Base-by-base conservation (phyloP, 2,797 vertebrate species). In the Alca torda region DNA sequence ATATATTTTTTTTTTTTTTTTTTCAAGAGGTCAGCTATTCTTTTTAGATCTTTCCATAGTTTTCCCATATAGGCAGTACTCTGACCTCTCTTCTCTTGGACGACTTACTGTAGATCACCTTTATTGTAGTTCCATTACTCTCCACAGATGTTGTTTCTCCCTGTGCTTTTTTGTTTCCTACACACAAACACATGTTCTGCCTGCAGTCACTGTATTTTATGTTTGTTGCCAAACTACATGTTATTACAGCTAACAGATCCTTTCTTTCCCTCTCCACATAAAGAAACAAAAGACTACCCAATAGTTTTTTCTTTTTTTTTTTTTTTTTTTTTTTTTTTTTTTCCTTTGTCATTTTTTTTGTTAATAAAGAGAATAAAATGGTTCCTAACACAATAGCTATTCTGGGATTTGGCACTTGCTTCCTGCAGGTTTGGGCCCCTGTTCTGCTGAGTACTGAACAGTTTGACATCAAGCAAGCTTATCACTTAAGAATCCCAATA, bases 301-400 rank as follows among this genome's bases (percentile, higher is more conserved):
- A 54, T 2, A 61, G 13, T 2, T 2, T 50, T 37, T 70, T 33
- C 19, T 6, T 1, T 26, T 43, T 2, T 3, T 43, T 41, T 28
- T 18, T 7, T 2, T 50, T 33, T 65, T 30, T 50, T 33, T 65
- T 30, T 43, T 3, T 3, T 54, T 33, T 23, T 24, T 3, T 3
- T 8, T 4, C 10, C 37, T 39, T 46, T 16, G 33, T 35, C 0
- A 1, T 35, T 73, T 48, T 11, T 9, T 82, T 79, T 54, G 5
- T n/a, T 82, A 7, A 30, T n/a, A 46, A 59, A 54, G 7, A 28
- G 35, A 56, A 83, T 25, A 45, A 83, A 85, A 37, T 63, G 0
- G 0, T 54, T 83, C 7, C 21, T 2, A 31, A 31, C 26, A 45
- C 16, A 30, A 13, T 23, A 68, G 8, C 13, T 8, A 4, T 84